Evolutionary conservation across 2,888 invertebrate species (phyloP), one percentile per base, ranked within the genome.

Genomic region (Ennomos quercinarius): DNA sequence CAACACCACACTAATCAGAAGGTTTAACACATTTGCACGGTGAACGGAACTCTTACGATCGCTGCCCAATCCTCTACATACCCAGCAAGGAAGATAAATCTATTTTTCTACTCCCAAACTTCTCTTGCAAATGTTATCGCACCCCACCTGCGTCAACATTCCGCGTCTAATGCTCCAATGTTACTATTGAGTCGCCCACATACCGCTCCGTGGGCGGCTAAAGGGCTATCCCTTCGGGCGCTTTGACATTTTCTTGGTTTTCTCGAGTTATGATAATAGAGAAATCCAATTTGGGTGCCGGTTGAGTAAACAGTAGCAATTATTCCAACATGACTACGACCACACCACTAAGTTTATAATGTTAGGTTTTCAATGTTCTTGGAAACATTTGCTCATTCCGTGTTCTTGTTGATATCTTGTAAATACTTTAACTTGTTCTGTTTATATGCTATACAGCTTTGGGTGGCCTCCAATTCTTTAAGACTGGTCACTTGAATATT

Each of bases 211-310:
- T 63, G 56, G 58, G 63, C 61, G 61, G 42, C 36, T 53, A 62
- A 60, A 57, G 56, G 56, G 34, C 57, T 60, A 56, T 57, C 63
- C 65, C 61, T 47, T 8, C 62, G 67, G 63, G 55, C 59, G 53
- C 57, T 65, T 52, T 61, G 48, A 63, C 62, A 64, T 66, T 61
- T 51, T 50, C 60, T 55, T 43, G 46, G 43, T 17, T 49, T 42
- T 57, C 62, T 55, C 54, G 41, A 56, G 49, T 54, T 56, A 55
- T 57, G 43, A 60, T 54, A 56, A 54, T 49, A 53, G 43, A 60
- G 59, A 46, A 60, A 60, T 65, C 63, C 60, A 65, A 67, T 65
- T 65, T 54, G 10, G 36, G 11, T 38, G 13, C 43, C 27, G 38
- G 4, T 52, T 44, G 13, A 10, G 43, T 39, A 49, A 54, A 48